Percentiles rank a stretch among this genome's conserved stretches.
These are phyloP conservation scores for Poecilus cupreus DNA, from an alignment of 2,888 invertebrate genomes.

Conservation along the genomic window DNA sequence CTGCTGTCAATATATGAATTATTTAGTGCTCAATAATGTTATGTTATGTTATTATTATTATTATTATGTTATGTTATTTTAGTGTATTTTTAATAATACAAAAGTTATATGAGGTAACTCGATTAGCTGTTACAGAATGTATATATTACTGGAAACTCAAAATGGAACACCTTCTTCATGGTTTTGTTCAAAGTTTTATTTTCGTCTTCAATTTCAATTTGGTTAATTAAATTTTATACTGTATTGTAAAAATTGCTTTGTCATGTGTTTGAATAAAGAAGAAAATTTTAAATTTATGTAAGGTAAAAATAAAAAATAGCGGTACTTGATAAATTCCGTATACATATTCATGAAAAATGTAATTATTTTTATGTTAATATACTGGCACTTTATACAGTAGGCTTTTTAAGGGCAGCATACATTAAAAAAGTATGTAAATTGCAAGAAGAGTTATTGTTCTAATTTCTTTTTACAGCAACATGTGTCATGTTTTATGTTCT, in stretches of 20 bases:
- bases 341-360: conserved; percentile 47
- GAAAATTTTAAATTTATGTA: conserved; percentile 14
- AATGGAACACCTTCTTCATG: too few species aligned
- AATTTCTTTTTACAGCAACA: conserved; percentile 19
- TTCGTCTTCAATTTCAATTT: too few species aligned
- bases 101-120: too few species aligned
- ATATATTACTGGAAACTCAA: too few species aligned
- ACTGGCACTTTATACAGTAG: background rate
- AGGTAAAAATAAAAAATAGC: conserved; percentile 36
- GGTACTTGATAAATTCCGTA: conserved; percentile 31
- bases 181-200: too few species aligned
- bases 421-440: conserved; percentile 42
- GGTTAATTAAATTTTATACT: too few species aligned
- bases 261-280: conserved; percentile 31
- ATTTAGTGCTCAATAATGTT: too few species aligned
- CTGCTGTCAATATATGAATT: too few species aligned
- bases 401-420: conserved; percentile 25
- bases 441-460: conserved; percentile 34
- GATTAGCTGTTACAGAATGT: too few species aligned
- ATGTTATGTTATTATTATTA: too few species aligned
- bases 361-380: conserved; percentile 52
- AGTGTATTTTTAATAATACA: too few species aligned
- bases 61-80: too few species aligned
- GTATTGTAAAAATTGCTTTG: background rate
- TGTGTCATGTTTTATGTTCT: background rate